Conservation (phyloP, 2,797 vertebrate genomes). For the Ara ararauna region DNA sequence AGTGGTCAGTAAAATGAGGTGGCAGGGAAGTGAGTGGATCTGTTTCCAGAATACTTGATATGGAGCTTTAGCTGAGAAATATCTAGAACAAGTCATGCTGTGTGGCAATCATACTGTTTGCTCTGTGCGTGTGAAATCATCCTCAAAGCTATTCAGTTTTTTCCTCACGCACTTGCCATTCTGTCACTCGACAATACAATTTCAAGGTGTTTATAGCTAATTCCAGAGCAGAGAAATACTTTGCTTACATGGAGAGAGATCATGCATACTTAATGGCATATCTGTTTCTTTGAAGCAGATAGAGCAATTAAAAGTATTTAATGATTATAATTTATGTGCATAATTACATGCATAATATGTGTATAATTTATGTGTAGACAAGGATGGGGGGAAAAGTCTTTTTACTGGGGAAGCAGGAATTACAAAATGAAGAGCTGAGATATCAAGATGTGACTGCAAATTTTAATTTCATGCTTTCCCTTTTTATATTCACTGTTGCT, state of each 20-base stretch:
- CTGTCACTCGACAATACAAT: background rate
- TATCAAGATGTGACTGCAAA: background rate
- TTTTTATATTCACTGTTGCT: background rate
- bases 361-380: background rate
- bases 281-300: background rate
- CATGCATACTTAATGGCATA: background rate
- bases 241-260: background rate
- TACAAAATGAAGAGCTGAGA: background rate
- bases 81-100: background rate
- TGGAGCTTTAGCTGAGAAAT: background rate
- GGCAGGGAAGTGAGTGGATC: background rate
- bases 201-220: background rate
- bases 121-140: background rate
- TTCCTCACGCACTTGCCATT: background rate
- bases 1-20: accelerated
- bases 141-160: background rate
- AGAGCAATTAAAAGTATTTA: background rate
- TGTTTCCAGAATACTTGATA: background rate
- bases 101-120: background rate
- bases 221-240: background rate
- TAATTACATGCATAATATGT: background rate
- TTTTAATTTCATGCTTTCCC: background rate
- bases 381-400: background rate
- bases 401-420: background rate
- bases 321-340: slow-evolving; percentile 2